Evolutionary conservation across 2,888 invertebrate genomes (phyloP), one percentile per base, ranked within the genome.

Genomic region (Pheosia tremula): DNA sequence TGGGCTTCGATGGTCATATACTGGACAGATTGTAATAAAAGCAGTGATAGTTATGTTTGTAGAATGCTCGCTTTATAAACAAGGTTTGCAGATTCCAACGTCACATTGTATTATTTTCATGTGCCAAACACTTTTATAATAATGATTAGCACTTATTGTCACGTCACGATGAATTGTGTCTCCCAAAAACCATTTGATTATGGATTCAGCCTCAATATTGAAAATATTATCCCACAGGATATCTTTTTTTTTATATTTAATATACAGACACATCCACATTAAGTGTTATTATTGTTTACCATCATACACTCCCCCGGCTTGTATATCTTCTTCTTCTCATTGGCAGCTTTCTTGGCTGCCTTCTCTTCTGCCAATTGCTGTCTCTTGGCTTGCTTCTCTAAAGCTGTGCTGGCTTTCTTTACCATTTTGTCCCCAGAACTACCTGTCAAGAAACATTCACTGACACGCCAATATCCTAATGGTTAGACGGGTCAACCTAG

Each of bases 251-350:
- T 24, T 1, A 24, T 24, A 24, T 24, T 24, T 1, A 24, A 24
- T 24, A 24, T 24, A 24, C 24, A 24, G 24, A 24, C 24, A 24
- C 24, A 24, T 24, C 24, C 24, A 24, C 24, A 24, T 24, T 24
- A 24, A 24, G 24, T 24, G 1, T 24, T 24, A 24, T 24, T 24
- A 24, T 24, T 24, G 24, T 24, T 24, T 24, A 94, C 94, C 88
- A 94, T 94, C 79, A 94, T 86, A 75, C 94, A 94, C 61, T 94
- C 93, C 45, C 87, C 90, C 3, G 93, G 92, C 60, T 89, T 91
- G 61, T 85, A 89, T 3, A 88, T 81, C 63, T 87, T 89, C 57
- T 83, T 82, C 4, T 74, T 62, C 54, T 80, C 80, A 4, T 62
- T 63, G 0, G 66, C 64, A 7, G 74, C 70, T 47, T 77, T 74